These are phyloP conservation scores for Andrena minutula DNA, from an alignment of 2,888 invertebrate genomes.

Conservation along the genomic window DNA sequence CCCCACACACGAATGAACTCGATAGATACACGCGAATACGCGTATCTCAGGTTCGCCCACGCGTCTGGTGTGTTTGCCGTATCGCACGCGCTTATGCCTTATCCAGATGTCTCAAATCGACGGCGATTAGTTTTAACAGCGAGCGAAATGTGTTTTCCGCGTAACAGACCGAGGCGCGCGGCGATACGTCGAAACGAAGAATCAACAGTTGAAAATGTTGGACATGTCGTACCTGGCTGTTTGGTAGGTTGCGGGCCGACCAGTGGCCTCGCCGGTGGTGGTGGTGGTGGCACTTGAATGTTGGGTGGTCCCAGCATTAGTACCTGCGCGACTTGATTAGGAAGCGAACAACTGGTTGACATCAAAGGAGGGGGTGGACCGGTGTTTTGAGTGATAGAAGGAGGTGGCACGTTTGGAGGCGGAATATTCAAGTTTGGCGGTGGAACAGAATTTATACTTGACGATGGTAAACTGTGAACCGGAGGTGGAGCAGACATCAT, in stretches of 20 bases:
- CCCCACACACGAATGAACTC: slow-evolving; percentile 17
- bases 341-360: slow-evolving; percentile 78
- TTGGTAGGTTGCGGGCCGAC: slow-evolving; percentile 74
- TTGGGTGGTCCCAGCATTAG: slow-evolving; percentile 78
- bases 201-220: slow-evolving; percentile 38
- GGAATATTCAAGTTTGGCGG: slow-evolving; percentile 85
- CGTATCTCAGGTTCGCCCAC: slow-evolving; percentile 19
- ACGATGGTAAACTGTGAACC: slow-evolving; percentile 77
- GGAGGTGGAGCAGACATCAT: slow-evolving; percentile 80
- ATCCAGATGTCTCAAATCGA: slow-evolving; percentile 10
- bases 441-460: slow-evolving; percentile 79
- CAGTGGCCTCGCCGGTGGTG: slow-evolving; percentile 78
- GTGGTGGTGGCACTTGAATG: slow-evolving; percentile 82
- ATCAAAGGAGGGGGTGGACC: slow-evolving; percentile 75
- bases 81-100: slow-evolving; percentile 36
- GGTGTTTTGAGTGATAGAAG: slow-evolving; percentile 73
- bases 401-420: slow-evolving; percentile 83
- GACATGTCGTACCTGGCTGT: slow-evolving; percentile 77
- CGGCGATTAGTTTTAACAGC: not conserved
- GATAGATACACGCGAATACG: not conserved
- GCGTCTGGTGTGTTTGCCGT: slow-evolving; percentile 37
- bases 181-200: slow-evolving; percentile 56
- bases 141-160: slow-evolving; percentile 13
- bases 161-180: slow-evolving; percentile 11
- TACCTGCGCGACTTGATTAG: slow-evolving; percentile 79